These are phyloP conservation scores for Phodopus roborovskii DNA, from an alignment of 2,113 vertebrate species.

Conservation along the genomic window DNA sequence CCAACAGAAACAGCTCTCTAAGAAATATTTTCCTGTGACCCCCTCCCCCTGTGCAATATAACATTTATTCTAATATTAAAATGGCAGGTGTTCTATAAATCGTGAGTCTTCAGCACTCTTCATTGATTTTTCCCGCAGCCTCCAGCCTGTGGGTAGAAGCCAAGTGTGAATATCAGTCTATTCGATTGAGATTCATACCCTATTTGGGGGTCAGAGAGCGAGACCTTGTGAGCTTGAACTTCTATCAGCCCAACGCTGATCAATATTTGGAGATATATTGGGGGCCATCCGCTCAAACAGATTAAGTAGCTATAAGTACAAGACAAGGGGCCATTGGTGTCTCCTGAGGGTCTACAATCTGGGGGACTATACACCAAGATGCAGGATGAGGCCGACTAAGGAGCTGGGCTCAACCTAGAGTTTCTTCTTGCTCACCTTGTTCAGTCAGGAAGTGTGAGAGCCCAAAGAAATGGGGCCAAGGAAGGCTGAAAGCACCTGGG, in stretches of 20 bases:
- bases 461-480: background rate
- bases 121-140: conserved; percentile 90
- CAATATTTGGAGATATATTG: conserved; percentile 91
- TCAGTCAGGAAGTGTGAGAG: rapidly evolving
- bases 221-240: conserved; percentile 88
- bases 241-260: conserved; percentile 92
- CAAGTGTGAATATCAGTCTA: conserved; percentile 89
- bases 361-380: background rate
- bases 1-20: conserved; percentile 86
- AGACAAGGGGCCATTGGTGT: conserved; percentile 59
- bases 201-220: conserved; percentile 99
- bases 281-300: conserved; percentile 86
- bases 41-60: conserved; percentile 86
- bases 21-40: conserved; percentile 89
- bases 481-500: rapidly evolving
- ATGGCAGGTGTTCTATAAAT: conserved; percentile 94
- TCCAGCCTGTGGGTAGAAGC: conserved; percentile 74
- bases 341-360: conserved; percentile 12
- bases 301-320: conserved; percentile 93
- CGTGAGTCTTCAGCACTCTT: conserved; percentile 91
- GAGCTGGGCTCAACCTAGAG: background rate
- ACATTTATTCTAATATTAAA: conserved; percentile 95
- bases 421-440: background rate
- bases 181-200: conserved; percentile 99
- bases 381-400: background rate